Base-by-base conservation (phyloP, 37 sponge, comb jelly and placozoan genomes). In the Ephydatia muelleri region DNA sequence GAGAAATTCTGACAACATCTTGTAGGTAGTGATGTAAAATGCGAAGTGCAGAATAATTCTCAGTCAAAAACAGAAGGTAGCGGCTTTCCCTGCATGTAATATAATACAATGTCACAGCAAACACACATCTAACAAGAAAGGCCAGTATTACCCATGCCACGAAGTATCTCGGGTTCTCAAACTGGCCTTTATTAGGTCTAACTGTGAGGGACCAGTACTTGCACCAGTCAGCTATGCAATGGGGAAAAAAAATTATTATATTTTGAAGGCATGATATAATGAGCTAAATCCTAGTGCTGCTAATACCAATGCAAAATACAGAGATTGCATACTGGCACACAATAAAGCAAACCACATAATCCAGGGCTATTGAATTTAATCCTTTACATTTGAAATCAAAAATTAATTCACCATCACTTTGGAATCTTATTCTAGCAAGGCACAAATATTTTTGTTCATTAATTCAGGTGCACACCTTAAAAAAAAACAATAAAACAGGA, bases 1-100 rank as follows among this genome's bases (percentile, higher is more conserved):
- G 30, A 22, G n/a, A n/a, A n/a, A n/a, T n/a, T n/a, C n/a, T n/a
- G n/a, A 49, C 49, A 23, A 4, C 23, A 81, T 73, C 73, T 23
- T 39, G 11, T 8, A 79, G 70, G 39, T 80, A 84, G 5, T 94
- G 73, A 28, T 86, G 73, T 31, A 94, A 40, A 49, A 90, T 84
- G 9, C 91, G 67, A 23, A 94, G 83, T n/a, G 95, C 92, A 26
- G 95, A 84, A 82, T 94, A 79, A 75, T 91, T 94, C 78, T 91
- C 89, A 29, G 95, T 91, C 35, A 94, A 76, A 40, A 94, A 76
- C 73, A 94, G 76, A 0, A 94, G 87, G 39, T 94, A 94, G 29
- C 94, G 91, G 48, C 75, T 94, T 28, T 90, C 94, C 12, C 91
- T 83, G 29, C 48, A 68, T 16, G 79, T 25, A 33, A 68, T 31